Percentiles rank a stretch among this genome's conserved stretches.
Evolutionary conservation across 2,797 vertebrate genomes (phyloP).

Genomic region (Numenius phaeopus): DNA sequence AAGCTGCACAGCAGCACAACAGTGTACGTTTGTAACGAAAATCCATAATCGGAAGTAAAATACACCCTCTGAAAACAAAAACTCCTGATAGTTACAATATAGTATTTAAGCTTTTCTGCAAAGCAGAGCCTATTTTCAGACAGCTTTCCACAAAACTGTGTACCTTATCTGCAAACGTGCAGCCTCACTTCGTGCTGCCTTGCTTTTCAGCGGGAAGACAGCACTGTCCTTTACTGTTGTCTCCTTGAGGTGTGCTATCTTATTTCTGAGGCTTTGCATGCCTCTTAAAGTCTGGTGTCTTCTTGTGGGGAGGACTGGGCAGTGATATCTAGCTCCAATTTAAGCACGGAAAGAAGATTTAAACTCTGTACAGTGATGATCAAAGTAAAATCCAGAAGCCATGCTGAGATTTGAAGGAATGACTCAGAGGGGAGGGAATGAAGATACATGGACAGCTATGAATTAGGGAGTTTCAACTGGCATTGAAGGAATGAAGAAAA

Average conservation of each 20-base stretch:
- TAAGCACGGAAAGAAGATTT: conserved; percentile 8
- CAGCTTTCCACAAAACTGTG: background rate
- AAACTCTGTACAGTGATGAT: background rate
- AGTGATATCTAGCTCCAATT: background rate
- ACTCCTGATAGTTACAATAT: background rate
- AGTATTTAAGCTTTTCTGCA: background rate
- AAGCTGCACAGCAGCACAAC: background rate
- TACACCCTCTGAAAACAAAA: background rate
- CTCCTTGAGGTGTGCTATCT: background rate
- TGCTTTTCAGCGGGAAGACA: background rate
- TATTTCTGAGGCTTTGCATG: background rate
- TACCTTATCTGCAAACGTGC: conserved; percentile 14
- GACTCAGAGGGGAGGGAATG: background rate
- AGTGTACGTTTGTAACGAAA: background rate
- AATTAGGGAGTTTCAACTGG: background rate
- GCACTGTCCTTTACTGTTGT: background rate
- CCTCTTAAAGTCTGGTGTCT: background rate
- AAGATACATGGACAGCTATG: background rate
- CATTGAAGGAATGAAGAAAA: background rate
- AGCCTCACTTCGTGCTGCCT: background rate
- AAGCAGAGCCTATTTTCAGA: background rate
- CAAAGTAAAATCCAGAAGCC: conserved; percentile 34
- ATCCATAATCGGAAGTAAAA: background rate
- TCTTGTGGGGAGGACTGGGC: background rate
- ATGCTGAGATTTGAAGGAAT: conserved; percentile 29